These are phyloP conservation scores for Pandion haliaetus DNA, from an alignment of 2,113 vertebrate species.

Conservation along the genomic window DNA sequence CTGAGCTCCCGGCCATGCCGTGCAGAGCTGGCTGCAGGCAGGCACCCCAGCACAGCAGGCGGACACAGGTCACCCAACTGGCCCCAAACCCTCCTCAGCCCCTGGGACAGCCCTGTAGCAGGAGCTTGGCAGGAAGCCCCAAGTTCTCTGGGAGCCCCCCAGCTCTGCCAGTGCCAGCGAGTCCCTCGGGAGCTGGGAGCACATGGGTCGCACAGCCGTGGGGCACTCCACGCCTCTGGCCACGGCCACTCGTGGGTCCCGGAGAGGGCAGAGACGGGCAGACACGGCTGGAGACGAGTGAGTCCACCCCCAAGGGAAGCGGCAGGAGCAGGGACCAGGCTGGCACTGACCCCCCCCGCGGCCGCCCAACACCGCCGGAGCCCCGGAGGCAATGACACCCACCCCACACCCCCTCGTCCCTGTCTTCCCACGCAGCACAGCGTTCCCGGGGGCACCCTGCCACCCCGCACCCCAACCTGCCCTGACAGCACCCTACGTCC, in stretches of 20 bases:
- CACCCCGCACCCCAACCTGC: not conserved
- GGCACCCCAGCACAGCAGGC: rapidly evolving
- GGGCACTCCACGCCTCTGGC: not conserved
- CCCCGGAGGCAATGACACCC: not conserved
- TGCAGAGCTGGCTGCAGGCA: not conserved
- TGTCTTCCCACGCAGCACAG: not conserved
- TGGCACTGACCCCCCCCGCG: not conserved
- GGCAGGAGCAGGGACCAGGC: not conserved
- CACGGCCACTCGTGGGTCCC: not conserved
- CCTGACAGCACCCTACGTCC: not conserved
- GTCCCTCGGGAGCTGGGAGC: not conserved
- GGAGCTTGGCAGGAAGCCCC: not conserved
- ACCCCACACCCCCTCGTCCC: too few relatives aligned
- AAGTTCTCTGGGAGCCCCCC: not conserved
- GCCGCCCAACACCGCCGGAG: not conserved
- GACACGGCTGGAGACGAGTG: rapidly evolving
- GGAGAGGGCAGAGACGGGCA: not conserved
- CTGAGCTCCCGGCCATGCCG: rapidly evolving
- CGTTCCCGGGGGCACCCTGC: not conserved
- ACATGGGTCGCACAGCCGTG: rapidly evolving
- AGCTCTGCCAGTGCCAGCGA: not conserved
- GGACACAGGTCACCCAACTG: not conserved
- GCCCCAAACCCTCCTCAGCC: not conserved
- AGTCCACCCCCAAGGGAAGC: not conserved
- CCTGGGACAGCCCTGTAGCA: not conserved